Evolutionary conservation across 92 coral and sea anemone species (phyloP).

Genomic region (Phenganax stokvisi): DNA sequence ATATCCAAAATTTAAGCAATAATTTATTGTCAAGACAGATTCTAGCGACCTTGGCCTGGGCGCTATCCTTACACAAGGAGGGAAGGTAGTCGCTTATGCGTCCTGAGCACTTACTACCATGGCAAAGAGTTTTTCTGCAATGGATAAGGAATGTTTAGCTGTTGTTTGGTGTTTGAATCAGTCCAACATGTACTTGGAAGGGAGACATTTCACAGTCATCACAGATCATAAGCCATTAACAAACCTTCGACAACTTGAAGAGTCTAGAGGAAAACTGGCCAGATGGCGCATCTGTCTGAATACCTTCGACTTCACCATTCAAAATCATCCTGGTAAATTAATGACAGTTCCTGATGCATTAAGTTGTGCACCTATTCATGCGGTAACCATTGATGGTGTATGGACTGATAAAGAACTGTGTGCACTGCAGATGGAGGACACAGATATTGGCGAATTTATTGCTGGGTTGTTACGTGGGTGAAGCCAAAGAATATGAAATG

Average conservation of each 20-base stretch:
- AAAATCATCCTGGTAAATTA: neutral
- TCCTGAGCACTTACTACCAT: neutral
- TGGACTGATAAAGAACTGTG: constrained; percentile 4
- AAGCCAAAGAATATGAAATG: constrained; percentile 21
- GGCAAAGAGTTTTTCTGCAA: neutral
- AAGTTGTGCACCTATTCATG: constrained; percentile 17
- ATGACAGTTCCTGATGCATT: neutral
- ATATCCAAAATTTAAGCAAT: no score
- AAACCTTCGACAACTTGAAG: neutral
- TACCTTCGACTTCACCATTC: neutral
- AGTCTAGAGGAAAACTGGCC: neutral
- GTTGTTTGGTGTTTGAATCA: constrained; percentile 5
- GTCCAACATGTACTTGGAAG: constrained; percentile 7
- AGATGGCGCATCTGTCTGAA: constrained; percentile 4
- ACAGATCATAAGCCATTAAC: constrained; percentile 1
- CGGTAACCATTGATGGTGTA: constrained; percentile 19
- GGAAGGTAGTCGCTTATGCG: constrained; percentile 11
- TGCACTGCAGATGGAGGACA: constrained; percentile 15
- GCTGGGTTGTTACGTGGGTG: constrained; percentile 1
- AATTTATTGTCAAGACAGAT: no score
- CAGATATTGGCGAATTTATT: constrained; percentile 14
- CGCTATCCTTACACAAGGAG: neutral
- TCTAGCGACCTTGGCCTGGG: constrained; percentile 8
- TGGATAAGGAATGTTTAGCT: neutral
- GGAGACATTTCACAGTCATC: constrained; percentile 9